Conservation (phyloP, 30 jellyfish, hydroid and myxozoan species). For the Hydractinia echinata region DNA sequence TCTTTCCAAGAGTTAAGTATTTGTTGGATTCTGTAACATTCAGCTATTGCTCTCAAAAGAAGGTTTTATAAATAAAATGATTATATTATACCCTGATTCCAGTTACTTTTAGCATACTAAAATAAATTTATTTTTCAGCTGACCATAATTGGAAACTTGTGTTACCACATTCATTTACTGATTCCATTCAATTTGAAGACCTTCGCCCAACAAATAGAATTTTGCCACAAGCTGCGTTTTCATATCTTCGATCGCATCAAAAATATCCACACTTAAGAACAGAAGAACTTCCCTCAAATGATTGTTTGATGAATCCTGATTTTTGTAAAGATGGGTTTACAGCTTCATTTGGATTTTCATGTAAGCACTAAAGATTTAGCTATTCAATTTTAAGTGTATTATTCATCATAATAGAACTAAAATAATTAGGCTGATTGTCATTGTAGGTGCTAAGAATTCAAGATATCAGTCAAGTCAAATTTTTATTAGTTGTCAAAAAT, state of each 20-base stretch:
- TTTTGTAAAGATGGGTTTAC: slow-evolving; percentile 9
- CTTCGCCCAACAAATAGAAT: slow-evolving; percentile 6
- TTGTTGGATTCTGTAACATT: too few relatives aligned
- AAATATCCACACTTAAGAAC: slow-evolving; percentile 1
- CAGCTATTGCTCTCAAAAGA: too few relatives aligned
- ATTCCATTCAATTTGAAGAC: not conserved
- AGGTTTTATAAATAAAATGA: too few relatives aligned
- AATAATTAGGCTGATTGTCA: too few relatives aligned
- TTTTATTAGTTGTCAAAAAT: too few relatives aligned
- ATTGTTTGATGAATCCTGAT: not conserved
- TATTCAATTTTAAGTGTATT: too few relatives aligned
- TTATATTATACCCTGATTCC: too few relatives aligned
- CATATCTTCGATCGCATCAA: not conserved
- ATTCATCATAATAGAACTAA: too few relatives aligned
- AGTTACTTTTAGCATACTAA: too few relatives aligned
- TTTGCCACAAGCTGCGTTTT: not conserved
- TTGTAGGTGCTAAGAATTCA: too few relatives aligned
- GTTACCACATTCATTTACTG: not conserved
- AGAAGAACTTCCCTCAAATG: not conserved
- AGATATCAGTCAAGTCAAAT: too few relatives aligned
- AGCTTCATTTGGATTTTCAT: not conserved
- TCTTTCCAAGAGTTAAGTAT: too few relatives aligned
- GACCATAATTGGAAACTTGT: slow-evolving; percentile 13
- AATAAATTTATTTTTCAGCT: not conserved
- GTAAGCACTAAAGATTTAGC: not conserved